phyloP scores from a whole-genome alignment of 2,888 invertebrate genomes.

The Lampropteryx suffumata region DNA sequence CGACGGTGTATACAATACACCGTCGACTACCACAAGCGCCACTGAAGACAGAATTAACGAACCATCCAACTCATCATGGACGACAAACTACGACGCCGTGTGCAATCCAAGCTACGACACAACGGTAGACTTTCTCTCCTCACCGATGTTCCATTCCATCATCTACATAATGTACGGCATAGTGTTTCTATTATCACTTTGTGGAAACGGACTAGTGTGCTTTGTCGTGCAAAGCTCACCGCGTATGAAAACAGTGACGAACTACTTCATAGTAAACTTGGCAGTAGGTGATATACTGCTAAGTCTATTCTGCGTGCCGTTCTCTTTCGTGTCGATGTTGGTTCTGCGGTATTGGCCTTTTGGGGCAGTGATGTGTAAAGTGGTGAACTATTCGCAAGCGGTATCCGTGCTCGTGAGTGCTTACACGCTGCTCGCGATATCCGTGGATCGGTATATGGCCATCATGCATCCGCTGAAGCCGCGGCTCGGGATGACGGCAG shows the following conservation, averaged over 20 bases:
- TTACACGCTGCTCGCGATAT: slow-evolving; percentile 95
- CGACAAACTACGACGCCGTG: slow-evolving; percentile 41
- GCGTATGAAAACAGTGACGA: slow-evolving; percentile 95
- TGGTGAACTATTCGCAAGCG: slow-evolving; percentile 92
- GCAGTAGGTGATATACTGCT: slow-evolving; percentile 95
- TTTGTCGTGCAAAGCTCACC: slow-evolving; percentile 92
- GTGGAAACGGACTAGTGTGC: slow-evolving; percentile 92
- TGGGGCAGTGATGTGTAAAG: slow-evolving; percentile 90
- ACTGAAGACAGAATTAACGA: slow-evolving; percentile 34
- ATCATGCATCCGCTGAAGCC: slow-evolving; percentile 94
- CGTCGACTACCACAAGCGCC: slow-evolving; percentile 30
- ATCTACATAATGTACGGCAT: slow-evolving; percentile 88
- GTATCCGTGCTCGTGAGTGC: slow-evolving; percentile 93
- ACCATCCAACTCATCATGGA: slow-evolving; percentile 51
- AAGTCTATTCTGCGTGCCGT: slow-evolving; percentile 95
- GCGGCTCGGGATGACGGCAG: slow-evolving; percentile 87
- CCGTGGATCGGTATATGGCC: slow-evolving; percentile 94
- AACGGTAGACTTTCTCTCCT: slow-evolving; percentile 59
- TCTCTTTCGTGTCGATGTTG: slow-evolving; percentile 91
- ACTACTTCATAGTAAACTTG: slow-evolving; percentile 94
- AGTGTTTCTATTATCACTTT: slow-evolving; percentile 87
- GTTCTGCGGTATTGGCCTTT: slow-evolving; percentile 95
- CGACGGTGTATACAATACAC: slow-evolving; percentile 34
- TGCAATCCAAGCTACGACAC: slow-evolving; percentile 44
- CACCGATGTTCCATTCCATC: slow-evolving; percentile 83